Evolutionary conservation across 92 coral and sea anemone species (phyloP), one percentile per base, ranked within the genome.

Genomic region (Heteractis magnifica): DNA sequence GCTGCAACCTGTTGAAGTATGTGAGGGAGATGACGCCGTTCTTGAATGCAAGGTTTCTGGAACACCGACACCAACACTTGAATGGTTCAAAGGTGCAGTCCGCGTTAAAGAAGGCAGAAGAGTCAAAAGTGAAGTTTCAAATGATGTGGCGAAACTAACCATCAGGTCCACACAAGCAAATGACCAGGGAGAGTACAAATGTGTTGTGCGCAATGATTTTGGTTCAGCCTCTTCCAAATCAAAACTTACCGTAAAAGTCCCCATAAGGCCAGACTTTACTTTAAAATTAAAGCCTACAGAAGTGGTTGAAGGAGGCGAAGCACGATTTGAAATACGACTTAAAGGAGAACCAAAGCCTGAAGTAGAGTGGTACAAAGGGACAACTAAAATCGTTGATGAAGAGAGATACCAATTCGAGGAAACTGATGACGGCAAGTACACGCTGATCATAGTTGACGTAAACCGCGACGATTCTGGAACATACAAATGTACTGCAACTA

Each of bases 161-260:
- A 88, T 97, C 71, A 92, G 80, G 60, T 87, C 90, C 49, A 79
- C 91, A 12, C 91, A 85, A 78, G 72, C 94, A 10, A 88, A 87
- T 62, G 98, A 97, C 78, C 89, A 92, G 59, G 99, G 99, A 41
- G 92, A 87, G 16, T 97, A 92, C 85, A 90, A 88, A 77, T 97
- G 99, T 74, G 92, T 92, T 12, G 94, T 93, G 6, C 84, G 90
- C 10, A 97, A 97, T 50, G 93, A 89, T 56, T 72, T 86, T 16
- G 99, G 98, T 12, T 75, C 95, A 23, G 89, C 93, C 12, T 79
- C 92, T 41, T 89, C 97, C 60, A 80, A 83, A 49, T 89, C 90
- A 19, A 81, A 79, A 10, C 82, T 97, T 58, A 89, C 87, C 18
- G 88, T 97, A 71, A 80, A 56, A 14, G 94, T 80, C 52, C 87